These are phyloP conservation scores for Sitta europaea DNA, from an alignment of 2,113 vertebrate species.

Conservation along the genomic window DNA sequence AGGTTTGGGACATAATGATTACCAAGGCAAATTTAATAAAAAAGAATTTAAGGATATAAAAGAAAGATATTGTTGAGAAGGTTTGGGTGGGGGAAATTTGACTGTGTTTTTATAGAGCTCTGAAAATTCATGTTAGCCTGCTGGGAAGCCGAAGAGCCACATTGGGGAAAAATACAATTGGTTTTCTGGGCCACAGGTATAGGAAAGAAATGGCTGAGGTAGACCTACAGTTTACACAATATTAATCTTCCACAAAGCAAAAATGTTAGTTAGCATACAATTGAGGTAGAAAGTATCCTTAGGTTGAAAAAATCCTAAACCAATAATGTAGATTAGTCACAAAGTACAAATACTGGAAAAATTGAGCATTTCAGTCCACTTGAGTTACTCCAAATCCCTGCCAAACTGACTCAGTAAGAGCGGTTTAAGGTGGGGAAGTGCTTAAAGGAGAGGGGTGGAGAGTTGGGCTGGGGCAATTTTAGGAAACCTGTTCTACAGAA, in stretches of 20 bases:
- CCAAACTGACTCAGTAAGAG: neutral
- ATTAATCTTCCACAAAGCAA: neutral
- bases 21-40: neutral
- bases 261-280: neutral
- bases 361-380: neutral
- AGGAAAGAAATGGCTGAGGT: neutral
- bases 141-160: neutral
- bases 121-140: neutral
- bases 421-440: neutral
- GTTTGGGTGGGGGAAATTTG: neutral
- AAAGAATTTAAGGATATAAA: neutral
- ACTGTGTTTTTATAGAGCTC: neutral
- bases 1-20: neutral
- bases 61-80: neutral
- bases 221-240: neutral
- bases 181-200: neutral
- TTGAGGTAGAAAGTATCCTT: neutral
- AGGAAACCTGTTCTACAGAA: neutral
- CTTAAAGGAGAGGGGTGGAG: neutral
- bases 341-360: neutral
- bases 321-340: neutral
- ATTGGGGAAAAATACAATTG: neutral
- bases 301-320: neutral
- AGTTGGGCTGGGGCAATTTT: neutral
- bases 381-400: neutral